phyloP scores from a whole-genome alignment of 2,113 vertebrate genomes.

The Siniperca chuatsi region DNA sequence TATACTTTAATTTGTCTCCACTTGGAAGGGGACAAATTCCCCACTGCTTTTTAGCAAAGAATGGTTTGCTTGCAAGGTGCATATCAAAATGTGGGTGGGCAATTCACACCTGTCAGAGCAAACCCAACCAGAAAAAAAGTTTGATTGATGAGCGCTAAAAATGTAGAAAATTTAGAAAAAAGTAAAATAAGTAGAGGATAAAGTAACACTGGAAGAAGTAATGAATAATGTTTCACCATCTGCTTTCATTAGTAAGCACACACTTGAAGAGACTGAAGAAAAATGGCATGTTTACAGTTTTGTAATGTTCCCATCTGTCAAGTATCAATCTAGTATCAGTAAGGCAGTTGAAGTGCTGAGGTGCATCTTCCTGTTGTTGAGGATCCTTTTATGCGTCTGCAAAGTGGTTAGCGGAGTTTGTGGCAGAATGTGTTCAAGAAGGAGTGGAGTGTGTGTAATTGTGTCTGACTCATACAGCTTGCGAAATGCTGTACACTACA shows the following conservation, averaged over 20 bases:
- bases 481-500: slow-evolving; percentile 33
- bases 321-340: too few relatives aligned
- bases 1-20: background rate
- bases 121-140: slow-evolving; percentile 2
- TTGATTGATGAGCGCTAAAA: slow-evolving; percentile 5
- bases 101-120: slow-evolving; percentile 32
- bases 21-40: background rate
- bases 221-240: background rate
- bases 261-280: background rate
- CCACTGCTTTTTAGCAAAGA: background rate
- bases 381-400: slow-evolving; percentile 20
- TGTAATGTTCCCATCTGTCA: slow-evolving; percentile 20
- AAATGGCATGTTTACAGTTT: slow-evolving; percentile 16
- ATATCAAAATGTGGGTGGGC: slow-evolving; percentile 18
- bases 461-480: slow-evolving; percentile 57
- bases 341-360: slow-evolving; percentile 10
- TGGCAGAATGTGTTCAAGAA: slow-evolving; percentile 28
- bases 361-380: slow-evolving; percentile 31
- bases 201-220: background rate
- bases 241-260: slow-evolving; percentile 18
- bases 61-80: background rate
- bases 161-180: background rate
- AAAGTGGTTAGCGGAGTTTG: slow-evolving; percentile 25
- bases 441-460: slow-evolving; percentile 43
- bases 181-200: slow-evolving; percentile 4